A percentile compares a stretch with the other conserved stretches of the same genome.
Evolutionary conservation across 2,113 vertebrate species (phyloP).

Genomic region (Oostethus manadensis): DNA sequence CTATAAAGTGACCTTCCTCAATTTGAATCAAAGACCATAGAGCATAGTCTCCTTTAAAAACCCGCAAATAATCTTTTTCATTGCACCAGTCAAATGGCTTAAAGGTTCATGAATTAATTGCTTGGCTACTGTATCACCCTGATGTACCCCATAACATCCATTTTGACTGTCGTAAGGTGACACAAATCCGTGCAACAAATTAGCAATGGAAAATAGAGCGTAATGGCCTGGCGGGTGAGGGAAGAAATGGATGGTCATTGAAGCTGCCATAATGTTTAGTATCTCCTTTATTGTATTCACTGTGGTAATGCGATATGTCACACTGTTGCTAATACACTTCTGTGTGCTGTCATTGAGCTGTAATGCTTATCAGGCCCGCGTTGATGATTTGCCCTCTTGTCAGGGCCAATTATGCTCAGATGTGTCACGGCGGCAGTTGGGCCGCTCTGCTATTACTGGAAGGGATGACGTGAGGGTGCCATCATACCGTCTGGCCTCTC

Average conservation of each 20-base stretch:
- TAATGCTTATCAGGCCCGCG: constrained; percentile 96
- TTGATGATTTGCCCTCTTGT: constrained; percentile 96
- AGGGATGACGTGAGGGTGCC: constrained; percentile 50
- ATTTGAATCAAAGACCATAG: too few species aligned
- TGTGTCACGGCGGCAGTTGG: constrained; percentile 79
- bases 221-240: constrained; percentile 81
- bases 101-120: constrained; percentile 26
- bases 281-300: constrained; percentile 97
- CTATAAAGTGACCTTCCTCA: too few species aligned
- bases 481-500: constrained; percentile 28
- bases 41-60: not conserved
- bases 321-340: constrained; percentile 85
- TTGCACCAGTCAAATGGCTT: constrained; percentile 12
- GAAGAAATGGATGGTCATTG: constrained; percentile 86
- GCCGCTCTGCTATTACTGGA: constrained; percentile 64
- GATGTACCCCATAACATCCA: constrained; percentile 27
- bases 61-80: not conserved
- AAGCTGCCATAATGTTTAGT: constrained; percentile 88
- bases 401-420: constrained; percentile 93
- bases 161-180: constrained; percentile 62
- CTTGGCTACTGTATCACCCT: constrained; percentile 20
- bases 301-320: constrained; percentile 98
- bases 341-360: constrained; percentile 96
- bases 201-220: constrained; percentile 85
- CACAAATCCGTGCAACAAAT: constrained; percentile 81